Conservation (phyloP, 2,888 invertebrate species). For the Imbricaverruca yamaguchii region DNA sequence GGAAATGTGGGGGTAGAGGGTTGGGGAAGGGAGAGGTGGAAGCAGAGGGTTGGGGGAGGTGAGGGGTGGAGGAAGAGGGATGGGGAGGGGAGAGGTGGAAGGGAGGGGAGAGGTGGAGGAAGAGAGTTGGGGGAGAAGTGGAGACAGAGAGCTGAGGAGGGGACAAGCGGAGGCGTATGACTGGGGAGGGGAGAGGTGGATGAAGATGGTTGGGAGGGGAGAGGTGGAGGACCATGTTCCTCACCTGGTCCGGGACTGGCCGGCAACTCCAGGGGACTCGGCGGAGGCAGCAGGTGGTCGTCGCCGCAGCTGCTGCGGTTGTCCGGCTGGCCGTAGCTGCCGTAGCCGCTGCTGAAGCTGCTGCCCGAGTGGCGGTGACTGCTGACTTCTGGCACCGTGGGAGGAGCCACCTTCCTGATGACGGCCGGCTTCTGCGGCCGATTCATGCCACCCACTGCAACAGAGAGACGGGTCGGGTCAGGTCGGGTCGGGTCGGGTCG, state of each 20-base stretch:
- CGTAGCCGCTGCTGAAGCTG: slow-evolving; percentile 20
- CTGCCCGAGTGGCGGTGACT: slow-evolving; percentile 14
- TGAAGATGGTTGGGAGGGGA: background rate
- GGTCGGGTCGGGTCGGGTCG: background rate
- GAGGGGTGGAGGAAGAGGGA: no score
- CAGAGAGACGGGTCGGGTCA: background rate
- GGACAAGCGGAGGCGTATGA: no score
- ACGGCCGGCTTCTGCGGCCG: slow-evolving; percentile 29
- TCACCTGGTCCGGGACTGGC: background rate
- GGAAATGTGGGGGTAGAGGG: background rate
- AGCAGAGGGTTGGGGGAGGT: background rate
- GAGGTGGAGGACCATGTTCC: background rate
- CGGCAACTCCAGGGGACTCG: background rate
- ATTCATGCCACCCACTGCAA: slow-evolving; percentile 32
- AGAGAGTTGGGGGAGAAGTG: background rate
- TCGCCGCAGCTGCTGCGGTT: slow-evolving; percentile 7
- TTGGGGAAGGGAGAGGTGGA: no score
- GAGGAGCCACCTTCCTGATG: slow-evolving; percentile 31
- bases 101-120: background rate
- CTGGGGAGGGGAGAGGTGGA: background rate
- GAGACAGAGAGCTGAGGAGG: background rate
- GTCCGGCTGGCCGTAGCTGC: slow-evolving; percentile 15
- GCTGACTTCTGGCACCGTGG: slow-evolving; percentile 28
- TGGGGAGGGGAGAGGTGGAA: background rate
- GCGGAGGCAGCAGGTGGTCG: background rate